These are phyloP conservation scores for Ochropleura leucogaster DNA, from an alignment of 2,888 invertebrate genomes.

Conservation along the genomic window DNA sequence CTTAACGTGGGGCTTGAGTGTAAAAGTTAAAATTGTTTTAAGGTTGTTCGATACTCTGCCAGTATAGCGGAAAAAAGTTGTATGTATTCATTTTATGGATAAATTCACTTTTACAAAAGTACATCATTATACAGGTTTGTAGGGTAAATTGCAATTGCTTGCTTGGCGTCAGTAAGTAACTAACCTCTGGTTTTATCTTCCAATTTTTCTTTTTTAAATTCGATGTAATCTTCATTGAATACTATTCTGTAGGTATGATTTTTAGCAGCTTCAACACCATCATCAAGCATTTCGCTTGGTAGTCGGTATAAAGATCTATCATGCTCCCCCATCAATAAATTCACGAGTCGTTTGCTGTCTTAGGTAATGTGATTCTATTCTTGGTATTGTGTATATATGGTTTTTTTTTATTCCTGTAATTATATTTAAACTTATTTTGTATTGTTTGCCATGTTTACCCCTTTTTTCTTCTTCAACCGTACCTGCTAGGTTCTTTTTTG, in stretches of 20 bases:
- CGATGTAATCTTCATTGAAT: constrained; percentile 39
- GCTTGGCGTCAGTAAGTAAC: constrained; percentile 19
- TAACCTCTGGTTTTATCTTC: constrained; percentile 14
- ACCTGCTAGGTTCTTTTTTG: constrained; percentile 43
- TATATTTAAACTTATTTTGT: constrained; percentile 24
- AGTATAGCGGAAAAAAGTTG: constrained; percentile 23
- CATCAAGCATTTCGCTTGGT: constrained; percentile 24
- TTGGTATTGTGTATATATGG: constrained; percentile 55
- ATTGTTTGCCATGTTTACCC: constrained; percentile 52
- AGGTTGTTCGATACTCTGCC: constrained; percentile 26
- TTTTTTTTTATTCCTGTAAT: constrained; percentile 45
- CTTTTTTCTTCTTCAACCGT: constrained; percentile 57
- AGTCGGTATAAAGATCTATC: constrained; percentile 24
- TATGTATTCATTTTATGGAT: constrained; percentile 22
- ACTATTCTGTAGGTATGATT: constrained; percentile 31
- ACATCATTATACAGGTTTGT: constrained; percentile 1
- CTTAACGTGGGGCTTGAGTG: no score
- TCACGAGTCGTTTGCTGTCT: constrained; percentile 48
- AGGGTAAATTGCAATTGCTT: constrained; percentile 11
- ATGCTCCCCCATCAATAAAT: constrained; percentile 54
- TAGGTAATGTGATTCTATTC: constrained; percentile 56
- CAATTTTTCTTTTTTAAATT: constrained; percentile 4
- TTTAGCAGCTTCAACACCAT: constrained; percentile 31
- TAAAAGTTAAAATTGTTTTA: no score
- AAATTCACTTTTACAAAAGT: constrained; percentile 21